Base-by-base conservation (phyloP, 2,888 invertebrate genomes). In the Callyntrura sp. region DNA sequence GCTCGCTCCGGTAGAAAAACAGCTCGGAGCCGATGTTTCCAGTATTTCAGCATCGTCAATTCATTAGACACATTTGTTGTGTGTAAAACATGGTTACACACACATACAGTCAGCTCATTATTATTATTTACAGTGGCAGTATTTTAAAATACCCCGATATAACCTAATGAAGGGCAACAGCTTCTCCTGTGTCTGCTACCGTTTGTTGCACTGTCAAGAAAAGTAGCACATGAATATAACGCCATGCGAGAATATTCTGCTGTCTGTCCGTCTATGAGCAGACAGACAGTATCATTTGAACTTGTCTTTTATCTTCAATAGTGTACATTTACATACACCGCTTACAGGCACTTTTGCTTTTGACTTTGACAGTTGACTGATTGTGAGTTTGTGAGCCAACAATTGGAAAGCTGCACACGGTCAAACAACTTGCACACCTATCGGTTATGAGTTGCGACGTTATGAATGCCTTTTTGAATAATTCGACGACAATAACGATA, bases 121-220 rank as follows among this genome's bases (percentile, higher is more conserved):
- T 57, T 57, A 65, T 20, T 28, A 23, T 48, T 68, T 65, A 65
- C n/a, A 43, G 65, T 23, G n/a, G 82, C 12, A 83, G 48, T 83
- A 83, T 65, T 48, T 55, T 12, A 51, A 78, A 55, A 55, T n/a
- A 55, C 14, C 14, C 78, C 35, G 23, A 55, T 25, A 55, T 25
- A 25, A 25, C 35, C 48, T 51, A 78, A 78, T 65, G 78, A 78
- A 78, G 78, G 85, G 78, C 78, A 85, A 65, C 78, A 51, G 85
- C 85, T 85, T 78, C 78, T 85, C 6, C 78, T 78, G 20, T 78
- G 9, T 85, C 55, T 76, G 68, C 85, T 25, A 51, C 76, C 51
- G 57, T 78, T 51, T 78, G 78, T 76, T 76, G 12, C 23, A 43
- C 73, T 57, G 85, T 76, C 73, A 85, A 57, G 70, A 76, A 23